Conservation (phyloP, 2,113 vertebrate species). For the Paraplagusia blochii region DNA sequence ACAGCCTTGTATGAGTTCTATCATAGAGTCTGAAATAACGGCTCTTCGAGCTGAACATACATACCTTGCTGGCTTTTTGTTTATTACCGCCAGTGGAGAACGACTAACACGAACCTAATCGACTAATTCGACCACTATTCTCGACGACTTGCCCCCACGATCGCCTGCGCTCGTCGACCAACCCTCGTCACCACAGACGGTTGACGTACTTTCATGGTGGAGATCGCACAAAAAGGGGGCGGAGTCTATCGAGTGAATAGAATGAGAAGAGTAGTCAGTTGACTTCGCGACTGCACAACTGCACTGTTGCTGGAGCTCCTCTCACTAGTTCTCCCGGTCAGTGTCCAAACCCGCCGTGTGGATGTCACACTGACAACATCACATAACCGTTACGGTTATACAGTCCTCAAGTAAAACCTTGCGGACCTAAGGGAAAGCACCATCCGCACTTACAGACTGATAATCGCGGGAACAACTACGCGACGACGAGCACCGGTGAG, state of each 20-base stretch:
- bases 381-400: background rate
- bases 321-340: slow-evolving; percentile 17
- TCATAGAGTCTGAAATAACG: slow-evolving; percentile 1
- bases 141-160: slow-evolving; percentile 12
- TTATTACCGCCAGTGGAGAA: slow-evolving; percentile 10
- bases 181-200: slow-evolving; percentile 19
- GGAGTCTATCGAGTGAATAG: slow-evolving; percentile 41
- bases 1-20: background rate
- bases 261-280: slow-evolving; percentile 9
- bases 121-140: background rate
- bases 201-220: slow-evolving; percentile 24
- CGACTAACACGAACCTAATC: background rate
- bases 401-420: background rate
- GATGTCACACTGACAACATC: background rate
- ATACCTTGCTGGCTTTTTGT: slow-evolving; percentile 34
- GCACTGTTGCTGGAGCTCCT: slow-evolving; percentile 25
- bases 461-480: slow-evolving; percentile 46
- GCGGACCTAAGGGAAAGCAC: background rate
- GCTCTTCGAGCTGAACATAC: slow-evolving; percentile 26
- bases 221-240: slow-evolving; percentile 53
- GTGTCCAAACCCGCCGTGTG: slow-evolving; percentile 3
- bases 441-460: background rate
- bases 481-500: slow-evolving; percentile 48
- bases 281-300: slow-evolving; percentile 13
- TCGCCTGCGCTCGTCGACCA: slow-evolving; percentile 18